Evolutionary conservation across 2,797 vertebrate genomes (phyloP), one percentile per base, ranked within the genome.

Genomic region (Dermochelys coriacea): DNA sequence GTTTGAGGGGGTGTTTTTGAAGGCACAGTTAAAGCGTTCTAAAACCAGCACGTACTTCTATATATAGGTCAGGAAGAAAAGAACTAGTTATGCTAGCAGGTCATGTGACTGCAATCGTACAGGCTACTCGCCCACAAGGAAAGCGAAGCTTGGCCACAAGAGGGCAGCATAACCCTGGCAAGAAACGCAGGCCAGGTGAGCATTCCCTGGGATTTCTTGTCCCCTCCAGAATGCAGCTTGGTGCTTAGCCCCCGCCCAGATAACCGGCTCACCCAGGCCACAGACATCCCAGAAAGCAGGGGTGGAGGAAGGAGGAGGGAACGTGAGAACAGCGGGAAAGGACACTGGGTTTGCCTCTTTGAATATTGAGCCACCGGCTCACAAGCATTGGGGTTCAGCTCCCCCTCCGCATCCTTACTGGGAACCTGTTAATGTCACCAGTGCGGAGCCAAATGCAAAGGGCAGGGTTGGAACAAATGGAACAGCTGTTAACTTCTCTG

Each of bases 121-220:
- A 23, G 47, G 77, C 84, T 45, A 83, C 47, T 91, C 80, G 59
- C 79, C 54, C 19, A 0, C 55, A 45, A 15, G 51, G 1, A 15
- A 54, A 54, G 71, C 79, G 16, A 25, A 0, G 11, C 8, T 6
- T 19, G 52, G 57, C 93, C 97, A 2, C 96, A 93, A 8, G 97
- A 96, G 97, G 97, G 97, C 97, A 96, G 95, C 81, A 95, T 77
- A 93, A 51, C 68, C 93, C 49, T 75, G 31, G 84, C 8, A 19
- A 96, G 55, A 47, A 79, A 10, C 1, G 1, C 19, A 82, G 52
- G 50, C 59, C 37, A 37, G 34, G 50, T 15, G 37, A 21, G 16
- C 0, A 41, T 25, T 78, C 68, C 81, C 88, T 55, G 50, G 49
- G 5, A 54, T 83, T 85, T 93, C 86, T 34, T 12, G 2, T 15